Percentiles rank a stretch among this genome's conserved stretches.
Conservation (phyloP, 2,797 vertebrate species). For the Mycteria americana region DNA sequence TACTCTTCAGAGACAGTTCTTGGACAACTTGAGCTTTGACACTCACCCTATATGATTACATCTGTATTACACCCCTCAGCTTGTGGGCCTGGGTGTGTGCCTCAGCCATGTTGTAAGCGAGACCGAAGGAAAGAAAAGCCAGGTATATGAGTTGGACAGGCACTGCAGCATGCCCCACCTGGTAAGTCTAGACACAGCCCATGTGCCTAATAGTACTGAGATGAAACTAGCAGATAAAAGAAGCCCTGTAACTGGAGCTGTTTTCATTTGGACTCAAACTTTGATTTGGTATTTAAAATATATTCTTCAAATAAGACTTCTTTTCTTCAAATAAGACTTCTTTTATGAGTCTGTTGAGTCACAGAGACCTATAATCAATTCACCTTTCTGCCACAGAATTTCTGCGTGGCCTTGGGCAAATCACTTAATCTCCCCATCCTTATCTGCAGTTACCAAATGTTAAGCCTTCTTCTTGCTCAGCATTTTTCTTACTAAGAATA, state of each 20-base stretch:
- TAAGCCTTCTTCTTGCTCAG: neutral
- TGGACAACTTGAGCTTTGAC: neutral
- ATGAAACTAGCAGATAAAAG: conserved; percentile 41
- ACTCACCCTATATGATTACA: neutral
- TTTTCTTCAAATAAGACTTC: conserved; percentile 11
- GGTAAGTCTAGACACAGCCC: conserved; percentile 37
- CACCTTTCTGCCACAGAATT: conserved; percentile 8
- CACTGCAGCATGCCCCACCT: neutral
- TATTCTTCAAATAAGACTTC: neutral
- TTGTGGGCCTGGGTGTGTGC: neutral
- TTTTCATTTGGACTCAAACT: conserved; percentile 10
- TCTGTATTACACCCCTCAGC: neutral
- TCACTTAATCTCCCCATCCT: neutral
- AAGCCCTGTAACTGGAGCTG: conserved; percentile 14
- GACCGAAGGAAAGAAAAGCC: neutral
- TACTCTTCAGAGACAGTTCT: neutral
- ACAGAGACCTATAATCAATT: neutral
- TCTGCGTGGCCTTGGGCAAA: neutral
- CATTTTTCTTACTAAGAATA: neutral
- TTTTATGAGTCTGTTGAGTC: conserved; percentile 29
- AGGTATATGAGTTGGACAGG: conserved; percentile 18
- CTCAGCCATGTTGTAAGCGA: neutral
- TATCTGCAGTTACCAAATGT: conserved; percentile 2
- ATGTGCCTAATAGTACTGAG: neutral
- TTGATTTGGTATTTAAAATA: conserved; percentile 38